phyloP scores from a whole-genome alignment of 2,888 invertebrate genomes.

The Dynastes tityus region DNA sequence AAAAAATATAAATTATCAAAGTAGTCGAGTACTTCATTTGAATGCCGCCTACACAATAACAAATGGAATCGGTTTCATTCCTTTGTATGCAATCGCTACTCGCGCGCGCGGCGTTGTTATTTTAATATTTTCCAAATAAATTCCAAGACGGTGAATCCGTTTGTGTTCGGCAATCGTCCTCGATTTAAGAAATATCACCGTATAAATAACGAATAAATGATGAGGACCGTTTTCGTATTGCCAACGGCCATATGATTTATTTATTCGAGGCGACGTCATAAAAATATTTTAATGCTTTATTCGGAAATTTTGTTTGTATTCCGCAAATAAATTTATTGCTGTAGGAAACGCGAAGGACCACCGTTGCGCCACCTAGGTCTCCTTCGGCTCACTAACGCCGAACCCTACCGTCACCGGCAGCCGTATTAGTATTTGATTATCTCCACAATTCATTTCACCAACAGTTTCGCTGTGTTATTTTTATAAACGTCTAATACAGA shows the following conservation, averaged over 20 bases:
- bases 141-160: constrained; percentile 22
- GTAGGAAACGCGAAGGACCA: constrained; percentile 54
- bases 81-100: background rate
- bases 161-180: constrained; percentile 29
- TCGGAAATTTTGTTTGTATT: constrained; percentile 57
- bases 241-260: constrained; percentile 57
- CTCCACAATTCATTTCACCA: constrained; percentile 58
- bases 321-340: constrained; percentile 59
- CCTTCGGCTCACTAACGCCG: constrained; percentile 5
- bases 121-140: constrained; percentile 29
- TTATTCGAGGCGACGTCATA: constrained; percentile 57
- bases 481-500: constrained; percentile 48
- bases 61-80: background rate
- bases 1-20: constrained; percentile 12
- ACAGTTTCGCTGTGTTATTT: constrained; percentile 52
- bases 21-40: background rate
- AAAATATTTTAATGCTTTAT: constrained; percentile 59
- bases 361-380: constrained; percentile 9
- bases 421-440: constrained; percentile 62
- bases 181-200: constrained; percentile 42
- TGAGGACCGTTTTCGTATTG: constrained; percentile 53
- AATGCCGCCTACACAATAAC: background rate
- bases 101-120: constrained; percentile 13
- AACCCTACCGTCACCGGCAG: constrained; percentile 57
- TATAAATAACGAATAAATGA: constrained; percentile 44